Base-by-base conservation (phyloP, 2,888 invertebrate genomes). In the Mycogona germanica region DNA sequence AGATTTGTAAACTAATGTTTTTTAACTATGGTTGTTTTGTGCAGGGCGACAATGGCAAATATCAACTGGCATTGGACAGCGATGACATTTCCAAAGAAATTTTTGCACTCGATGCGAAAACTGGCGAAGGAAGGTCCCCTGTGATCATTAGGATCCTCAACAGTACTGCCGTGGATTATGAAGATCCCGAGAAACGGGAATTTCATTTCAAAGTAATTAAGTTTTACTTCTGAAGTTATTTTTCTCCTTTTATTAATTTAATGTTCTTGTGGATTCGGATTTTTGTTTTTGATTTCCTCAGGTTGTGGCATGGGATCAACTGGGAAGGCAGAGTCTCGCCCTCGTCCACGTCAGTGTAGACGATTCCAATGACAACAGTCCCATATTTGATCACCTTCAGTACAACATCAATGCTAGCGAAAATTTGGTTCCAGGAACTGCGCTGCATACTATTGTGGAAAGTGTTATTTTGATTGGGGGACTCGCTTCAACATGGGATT, bases 71-170 rank as follows among this genome's bases (percentile, higher is more conserved):
- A 5, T 64, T 86, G 5, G 70, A 75, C 55, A 76, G 82, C 61
- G 72, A 79, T 0, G 73, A 71, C 42, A 78, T 80, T 60, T 72
- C 79, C 0, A 73, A 74, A 37, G 74, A 73, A 0, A 58, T 64
- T 25, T 82, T 82, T 67, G 69, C 74, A 0, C 77, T 86, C 0
- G 80, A 76, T 52, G 83, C 83, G 0, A 72, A 73, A 17, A 73
- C 76, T 19, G 83, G 81, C 0, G 79, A 81, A 64, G 84, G 84
- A 1, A 75, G 82, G 57, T 82, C 84, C 0, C 83, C 84, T 0
- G 77, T 86, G 0, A 80, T 82, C 30, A 77, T 87, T 5, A 80
- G 79, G 69, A 79, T 85, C 0, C 73, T 75, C 51, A 76, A 84
- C 17, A 19, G 23, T 7, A 17, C 9, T 3, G 9, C 35, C n/a